phyloP scores from a whole-genome alignment of 2,888 invertebrate genomes.

The Neuroscelio doddi region DNA sequence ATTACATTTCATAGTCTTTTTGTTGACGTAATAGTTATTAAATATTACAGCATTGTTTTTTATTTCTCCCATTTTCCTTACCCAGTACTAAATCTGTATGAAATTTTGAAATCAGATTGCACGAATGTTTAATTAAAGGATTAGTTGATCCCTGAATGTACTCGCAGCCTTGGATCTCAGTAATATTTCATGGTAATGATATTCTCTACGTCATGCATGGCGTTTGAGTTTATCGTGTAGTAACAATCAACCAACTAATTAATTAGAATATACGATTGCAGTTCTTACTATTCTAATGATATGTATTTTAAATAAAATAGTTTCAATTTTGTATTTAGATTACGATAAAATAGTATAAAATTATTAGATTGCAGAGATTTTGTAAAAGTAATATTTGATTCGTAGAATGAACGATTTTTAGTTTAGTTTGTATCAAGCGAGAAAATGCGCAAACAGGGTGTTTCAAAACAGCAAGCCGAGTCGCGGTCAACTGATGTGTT shows the following conservation, averaged over 20 bases:
- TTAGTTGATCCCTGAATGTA: conserved; percentile 1
- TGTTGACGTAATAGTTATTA: too few relatives aligned
- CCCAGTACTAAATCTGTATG: too few relatives aligned
- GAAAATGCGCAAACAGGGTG: conserved; percentile 17
- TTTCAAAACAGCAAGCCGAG: conserved; percentile 22
- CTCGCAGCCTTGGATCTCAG: conserved; percentile 1
- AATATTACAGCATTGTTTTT: too few relatives aligned
- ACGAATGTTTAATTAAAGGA: background rate
- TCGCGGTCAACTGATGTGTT: conserved; percentile 20
- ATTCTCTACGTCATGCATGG: conserved; percentile 2
- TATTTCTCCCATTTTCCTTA: too few relatives aligned
- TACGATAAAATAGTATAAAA: too few relatives aligned
- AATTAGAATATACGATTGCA: too few relatives aligned
- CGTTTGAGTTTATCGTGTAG: conserved; percentile 10
- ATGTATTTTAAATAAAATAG: too few relatives aligned
- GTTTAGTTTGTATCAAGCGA: conserved; percentile 22
- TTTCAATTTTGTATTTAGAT: too few relatives aligned
- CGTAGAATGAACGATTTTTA: conserved; percentile 7
- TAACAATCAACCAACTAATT: too few relatives aligned
- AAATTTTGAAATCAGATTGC: too few relatives aligned
- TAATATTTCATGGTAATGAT: conserved; percentile 1
- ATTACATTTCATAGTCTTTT: too few relatives aligned
- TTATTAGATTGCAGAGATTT: background rate
- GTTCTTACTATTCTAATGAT: too few relatives aligned
- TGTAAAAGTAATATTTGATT: background rate